These are phyloP conservation scores for Micoletzkya japonica DNA, from an alignment of 2,888 invertebrate species.

Conservation along the genomic window DNA sequence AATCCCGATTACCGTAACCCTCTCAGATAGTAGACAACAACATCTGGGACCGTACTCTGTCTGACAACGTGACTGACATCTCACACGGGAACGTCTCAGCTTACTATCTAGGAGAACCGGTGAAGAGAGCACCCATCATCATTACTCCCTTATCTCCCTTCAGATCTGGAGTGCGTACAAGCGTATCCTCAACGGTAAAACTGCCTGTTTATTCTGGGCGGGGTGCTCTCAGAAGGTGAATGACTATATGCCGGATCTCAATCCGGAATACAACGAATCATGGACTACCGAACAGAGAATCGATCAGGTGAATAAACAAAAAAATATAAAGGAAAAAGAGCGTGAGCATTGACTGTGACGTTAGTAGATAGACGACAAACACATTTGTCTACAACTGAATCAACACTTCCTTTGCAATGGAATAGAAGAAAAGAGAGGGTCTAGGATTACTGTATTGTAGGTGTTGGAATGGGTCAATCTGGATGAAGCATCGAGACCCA, in stretches of 20 bases:
- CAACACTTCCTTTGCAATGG: neutral
- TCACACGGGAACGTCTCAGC: neutral
- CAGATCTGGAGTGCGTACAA: conserved; percentile 30
- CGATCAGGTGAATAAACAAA: conserved; percentile 6
- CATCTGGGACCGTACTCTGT: conserved; percentile 19
- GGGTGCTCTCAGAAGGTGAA: conserved; percentile 12
- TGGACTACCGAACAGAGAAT: neutral
- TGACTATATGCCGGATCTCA: conserved; percentile 3
- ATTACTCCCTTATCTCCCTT: neutral
- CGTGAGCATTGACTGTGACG: too few species aligned
- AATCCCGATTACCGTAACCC: neutral
- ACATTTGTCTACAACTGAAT: neutral
- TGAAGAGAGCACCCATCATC: neutral
- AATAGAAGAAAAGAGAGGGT: neutral
- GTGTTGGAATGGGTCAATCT: conserved; percentile 17
- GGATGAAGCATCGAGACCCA: neutral
- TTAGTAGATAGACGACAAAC: too few species aligned
- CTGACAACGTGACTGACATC: conserved; percentile 4
- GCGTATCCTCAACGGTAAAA: neutral
- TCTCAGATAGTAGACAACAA: conserved; percentile 23
- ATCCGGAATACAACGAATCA: neutral
- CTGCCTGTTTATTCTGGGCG: conserved; percentile 19
- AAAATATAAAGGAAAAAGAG: too few species aligned
- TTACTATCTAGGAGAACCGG: conserved; percentile 26
- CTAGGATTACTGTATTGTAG: neutral